These are phyloP conservation scores for Cerceris rybyensis DNA, from an alignment of 2,888 invertebrate species.

Conservation along the genomic window DNA sequence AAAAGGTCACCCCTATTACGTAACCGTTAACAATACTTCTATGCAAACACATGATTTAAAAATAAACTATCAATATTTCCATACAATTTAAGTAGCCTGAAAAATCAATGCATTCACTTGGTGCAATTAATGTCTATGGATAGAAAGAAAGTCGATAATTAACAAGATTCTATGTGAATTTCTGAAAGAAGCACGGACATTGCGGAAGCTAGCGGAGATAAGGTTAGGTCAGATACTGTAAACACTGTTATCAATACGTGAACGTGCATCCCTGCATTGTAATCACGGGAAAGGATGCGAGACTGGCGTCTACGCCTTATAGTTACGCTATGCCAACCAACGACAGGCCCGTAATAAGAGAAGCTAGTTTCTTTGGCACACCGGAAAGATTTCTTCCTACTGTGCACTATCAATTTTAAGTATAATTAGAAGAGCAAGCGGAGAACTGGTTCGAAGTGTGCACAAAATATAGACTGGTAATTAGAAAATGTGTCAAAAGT, in stretches of 20 bases:
- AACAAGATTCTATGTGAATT: slow-evolving; percentile 34
- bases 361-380: slow-evolving; percentile 22
- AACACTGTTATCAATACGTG: slow-evolving; percentile 57
- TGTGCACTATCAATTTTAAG: background rate
- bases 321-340: slow-evolving; percentile 39
- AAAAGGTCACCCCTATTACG: no score
- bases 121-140: slow-evolving; percentile 14
- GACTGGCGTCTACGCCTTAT: slow-evolving; percentile 32
- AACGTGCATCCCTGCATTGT: slow-evolving; percentile 48
- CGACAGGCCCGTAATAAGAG: slow-evolving; percentile 22
- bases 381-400: slow-evolving; percentile 3
- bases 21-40: no score
- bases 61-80: no score
- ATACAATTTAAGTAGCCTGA: no score
- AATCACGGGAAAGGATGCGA: slow-evolving; percentile 49
- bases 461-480: no score
- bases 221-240: slow-evolving; percentile 54
- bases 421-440: background rate
- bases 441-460: background rate
- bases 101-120: no score
- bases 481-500: no score
- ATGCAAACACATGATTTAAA: no score
- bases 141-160: slow-evolving; percentile 16
- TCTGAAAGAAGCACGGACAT: slow-evolving; percentile 54
- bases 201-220: slow-evolving; percentile 60